These are phyloP conservation scores for Psophia crepitans DNA, from an alignment of 2,113 vertebrate genomes.

Conservation along the genomic window DNA sequence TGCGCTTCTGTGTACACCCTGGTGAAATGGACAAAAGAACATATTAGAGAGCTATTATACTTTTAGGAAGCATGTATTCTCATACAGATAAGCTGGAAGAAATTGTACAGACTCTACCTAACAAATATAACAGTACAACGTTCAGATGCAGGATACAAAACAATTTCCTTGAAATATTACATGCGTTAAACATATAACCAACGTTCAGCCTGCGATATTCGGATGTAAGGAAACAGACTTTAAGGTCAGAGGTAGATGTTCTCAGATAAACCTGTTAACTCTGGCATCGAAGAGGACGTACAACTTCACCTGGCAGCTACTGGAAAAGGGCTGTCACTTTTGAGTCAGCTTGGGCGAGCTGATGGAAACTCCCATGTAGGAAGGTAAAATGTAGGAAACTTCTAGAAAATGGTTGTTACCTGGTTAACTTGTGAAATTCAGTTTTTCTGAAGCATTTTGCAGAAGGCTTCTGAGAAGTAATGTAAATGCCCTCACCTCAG, in stretches of 20 bases:
- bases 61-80: background rate
- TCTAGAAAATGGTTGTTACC: background rate
- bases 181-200: background rate
- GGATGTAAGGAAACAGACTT: background rate
- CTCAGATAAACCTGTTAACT: background rate
- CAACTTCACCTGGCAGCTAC: background rate
- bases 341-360: background rate
- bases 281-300: background rate
- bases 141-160: background rate
- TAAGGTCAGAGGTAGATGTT: background rate
- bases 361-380: rapidly evolving
- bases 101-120: rapidly evolving
- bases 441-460: background rate
- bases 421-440: background rate
- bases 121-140: background rate
- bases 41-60: background rate
- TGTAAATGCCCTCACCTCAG: background rate
- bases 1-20: rapidly evolving
- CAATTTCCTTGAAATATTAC: background rate
- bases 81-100: background rate
- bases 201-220: background rate
- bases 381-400: background rate
- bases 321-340: background rate
- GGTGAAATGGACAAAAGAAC: background rate
- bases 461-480: background rate